Conservation (phyloP, 1,140 invertebrate genomes). For the Phthorimaea operculella region DNA sequence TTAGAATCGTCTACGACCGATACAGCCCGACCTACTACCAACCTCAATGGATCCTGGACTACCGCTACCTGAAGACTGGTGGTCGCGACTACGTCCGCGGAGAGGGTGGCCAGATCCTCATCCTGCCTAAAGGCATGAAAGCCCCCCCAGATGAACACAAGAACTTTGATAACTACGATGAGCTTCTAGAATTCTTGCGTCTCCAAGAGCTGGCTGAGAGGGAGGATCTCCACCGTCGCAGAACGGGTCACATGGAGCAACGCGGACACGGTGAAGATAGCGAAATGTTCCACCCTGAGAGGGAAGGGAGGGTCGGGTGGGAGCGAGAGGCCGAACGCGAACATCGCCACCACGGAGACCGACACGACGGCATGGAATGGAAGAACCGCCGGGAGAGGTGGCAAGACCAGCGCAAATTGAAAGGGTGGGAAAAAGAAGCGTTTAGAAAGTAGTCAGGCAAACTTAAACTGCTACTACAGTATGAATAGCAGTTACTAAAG, state of each 20-base stretch:
- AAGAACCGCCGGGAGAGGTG: no score
- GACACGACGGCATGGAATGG: no score
- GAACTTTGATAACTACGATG: conserved; percentile 35
- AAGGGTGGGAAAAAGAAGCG: no score
- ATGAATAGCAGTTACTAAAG: no score
- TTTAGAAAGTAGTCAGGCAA: no score
- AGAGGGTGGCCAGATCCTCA: conserved; percentile 43
- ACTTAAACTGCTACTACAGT: no score
- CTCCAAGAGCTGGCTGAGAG: conserved; percentile 27
- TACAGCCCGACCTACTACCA: conserved; percentile 46
- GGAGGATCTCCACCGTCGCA: not conserved
- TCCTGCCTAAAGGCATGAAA: conserved; percentile 32
- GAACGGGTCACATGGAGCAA: not conserved
- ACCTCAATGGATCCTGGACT: conserved; percentile 43
- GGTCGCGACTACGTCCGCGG: conserved; percentile 43
- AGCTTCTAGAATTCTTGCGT: conserved; percentile 36
- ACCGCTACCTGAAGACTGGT: conserved; percentile 44
- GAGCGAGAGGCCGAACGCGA: not conserved
- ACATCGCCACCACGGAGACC: not conserved
- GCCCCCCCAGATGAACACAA: conserved; percentile 18
- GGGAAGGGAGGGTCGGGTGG: not conserved
- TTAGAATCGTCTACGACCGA: conserved; percentile 34
- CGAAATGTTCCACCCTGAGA: not conserved
- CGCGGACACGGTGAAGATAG: not conserved
- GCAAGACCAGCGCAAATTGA: no score